Percentiles rank a stretch among this genome's conserved stretches.
phyloP scores from a whole-genome alignment of 1,140 invertebrate species.

The Phenacoccus solenopsis region DNA sequence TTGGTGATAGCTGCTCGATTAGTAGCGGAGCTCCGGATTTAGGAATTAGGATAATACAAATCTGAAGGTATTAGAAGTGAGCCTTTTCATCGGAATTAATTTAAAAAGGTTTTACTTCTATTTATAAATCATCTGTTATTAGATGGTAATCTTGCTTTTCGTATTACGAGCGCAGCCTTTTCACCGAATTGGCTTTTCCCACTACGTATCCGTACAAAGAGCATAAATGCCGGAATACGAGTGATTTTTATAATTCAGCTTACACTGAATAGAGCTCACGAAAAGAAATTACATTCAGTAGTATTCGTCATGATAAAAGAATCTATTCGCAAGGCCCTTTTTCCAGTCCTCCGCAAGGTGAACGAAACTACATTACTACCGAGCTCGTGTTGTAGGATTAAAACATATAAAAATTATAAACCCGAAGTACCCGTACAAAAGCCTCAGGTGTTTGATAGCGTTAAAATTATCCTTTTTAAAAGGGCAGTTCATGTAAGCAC shows the following conservation, averaged over 20 bases:
- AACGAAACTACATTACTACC: too few species aligned
- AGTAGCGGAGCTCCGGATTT: neutral
- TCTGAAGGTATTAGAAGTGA: neutral
- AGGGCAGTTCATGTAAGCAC: too few species aligned
- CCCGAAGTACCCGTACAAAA: too few species aligned
- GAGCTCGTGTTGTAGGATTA: too few species aligned
- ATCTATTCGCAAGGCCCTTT: too few species aligned
- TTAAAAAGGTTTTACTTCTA: neutral
- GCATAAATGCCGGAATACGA: too few species aligned
- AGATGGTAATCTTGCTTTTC: neutral
- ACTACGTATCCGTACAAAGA: too few species aligned
- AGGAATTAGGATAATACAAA: too few species aligned
- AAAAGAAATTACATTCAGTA: too few species aligned
- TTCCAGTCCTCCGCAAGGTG: too few species aligned
- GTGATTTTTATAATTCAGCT: neutral
- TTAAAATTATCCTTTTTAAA: neutral
- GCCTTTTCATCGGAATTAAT: neutral
- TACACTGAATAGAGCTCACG: neutral
- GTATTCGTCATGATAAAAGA: too few species aligned
- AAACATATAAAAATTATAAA: too few species aligned
- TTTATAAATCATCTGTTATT: neutral
- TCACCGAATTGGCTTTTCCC: neutral
- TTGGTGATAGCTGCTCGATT: neutral
- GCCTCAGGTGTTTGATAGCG: neutral
- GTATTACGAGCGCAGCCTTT: neutral